phyloP scores from a whole-genome alignment of 2,888 invertebrate genomes.

The Hedya salicella region DNA sequence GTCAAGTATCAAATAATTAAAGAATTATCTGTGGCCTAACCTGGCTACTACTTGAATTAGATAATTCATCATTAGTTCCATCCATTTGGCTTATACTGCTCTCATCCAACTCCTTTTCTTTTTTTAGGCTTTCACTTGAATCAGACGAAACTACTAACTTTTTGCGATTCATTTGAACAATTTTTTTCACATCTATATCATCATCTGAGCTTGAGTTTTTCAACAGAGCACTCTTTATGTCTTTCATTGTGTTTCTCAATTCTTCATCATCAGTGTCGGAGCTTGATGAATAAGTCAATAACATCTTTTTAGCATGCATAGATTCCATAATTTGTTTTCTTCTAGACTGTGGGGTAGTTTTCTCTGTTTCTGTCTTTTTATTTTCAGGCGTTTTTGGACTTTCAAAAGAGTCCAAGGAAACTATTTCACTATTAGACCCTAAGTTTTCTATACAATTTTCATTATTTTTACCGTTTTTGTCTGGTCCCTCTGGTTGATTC shows the following conservation, averaged over 20 bases:
- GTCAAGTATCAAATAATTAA: slow-evolving; percentile 16
- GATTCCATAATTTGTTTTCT: slow-evolving; percentile 66
- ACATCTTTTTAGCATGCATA: slow-evolving; percentile 70
- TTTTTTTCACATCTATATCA: slow-evolving; percentile 47
- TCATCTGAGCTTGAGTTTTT: slow-evolving; percentile 57
- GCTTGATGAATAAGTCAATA: slow-evolving; percentile 68
- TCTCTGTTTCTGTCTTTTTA: slow-evolving; percentile 48
- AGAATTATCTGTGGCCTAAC: slow-evolving; percentile 60
- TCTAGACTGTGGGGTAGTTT: slow-evolving; percentile 55
- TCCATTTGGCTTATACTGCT: slow-evolving; percentile 49
- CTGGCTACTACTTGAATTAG: slow-evolving; percentile 68
- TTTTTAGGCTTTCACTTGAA: slow-evolving; percentile 51
- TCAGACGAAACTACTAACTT: slow-evolving; percentile 50
- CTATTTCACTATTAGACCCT: neutral
- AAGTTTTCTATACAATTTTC: slow-evolving; percentile 3
- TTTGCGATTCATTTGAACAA: slow-evolving; percentile 32
- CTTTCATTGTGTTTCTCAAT: slow-evolving; percentile 56
- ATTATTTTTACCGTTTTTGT: slow-evolving; percentile 33
- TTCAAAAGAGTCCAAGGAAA: neutral
- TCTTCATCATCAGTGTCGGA: slow-evolving; percentile 73
- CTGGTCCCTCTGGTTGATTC: slow-evolving; percentile 19
- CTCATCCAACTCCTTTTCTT: slow-evolving; percentile 40
- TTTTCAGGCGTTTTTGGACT: slow-evolving; percentile 43
- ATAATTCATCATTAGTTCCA: slow-evolving; percentile 53
- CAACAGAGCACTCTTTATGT: slow-evolving; percentile 62